These are phyloP conservation scores for Oasisia sp. DNA, from an alignment of 2,888 invertebrate genomes.

Conservation along the genomic window DNA sequence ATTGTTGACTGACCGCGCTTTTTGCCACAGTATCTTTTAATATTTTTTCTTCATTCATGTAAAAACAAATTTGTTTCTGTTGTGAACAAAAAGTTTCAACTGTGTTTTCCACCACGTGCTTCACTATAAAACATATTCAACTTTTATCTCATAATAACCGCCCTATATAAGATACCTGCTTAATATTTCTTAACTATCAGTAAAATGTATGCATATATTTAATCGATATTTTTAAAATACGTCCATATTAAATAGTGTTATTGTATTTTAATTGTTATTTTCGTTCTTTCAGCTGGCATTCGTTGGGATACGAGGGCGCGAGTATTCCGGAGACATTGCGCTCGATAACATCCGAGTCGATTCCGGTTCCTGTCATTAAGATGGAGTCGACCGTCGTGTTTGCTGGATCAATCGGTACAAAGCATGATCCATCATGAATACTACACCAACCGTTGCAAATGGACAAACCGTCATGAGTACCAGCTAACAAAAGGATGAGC, in stretches of 20 bases:
- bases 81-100: neutral
- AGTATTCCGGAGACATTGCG: conserved; percentile 34
- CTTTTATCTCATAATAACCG: neutral
- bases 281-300: conserved; percentile 31
- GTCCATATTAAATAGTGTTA: neutral
- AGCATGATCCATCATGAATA: neutral
- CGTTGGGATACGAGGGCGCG: conserved; percentile 30
- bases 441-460: neutral
- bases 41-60: no score
- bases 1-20: no score
- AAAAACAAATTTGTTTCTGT: neutral
- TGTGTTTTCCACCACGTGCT: neutral
- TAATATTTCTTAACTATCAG: neutral
- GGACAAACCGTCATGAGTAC: neutral
- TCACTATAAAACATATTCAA: neutral
- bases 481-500: neutral
- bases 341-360: conserved; percentile 28
- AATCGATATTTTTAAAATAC: neutral
- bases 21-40: no score
- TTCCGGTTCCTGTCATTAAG: conserved; percentile 25
- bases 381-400: neutral
- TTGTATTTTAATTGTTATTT: neutral
- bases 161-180: neutral
- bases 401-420: neutral
- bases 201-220: neutral